Base-by-base conservation (phyloP, 2,797 vertebrate genomes). In the Octomys mimax region DNA sequence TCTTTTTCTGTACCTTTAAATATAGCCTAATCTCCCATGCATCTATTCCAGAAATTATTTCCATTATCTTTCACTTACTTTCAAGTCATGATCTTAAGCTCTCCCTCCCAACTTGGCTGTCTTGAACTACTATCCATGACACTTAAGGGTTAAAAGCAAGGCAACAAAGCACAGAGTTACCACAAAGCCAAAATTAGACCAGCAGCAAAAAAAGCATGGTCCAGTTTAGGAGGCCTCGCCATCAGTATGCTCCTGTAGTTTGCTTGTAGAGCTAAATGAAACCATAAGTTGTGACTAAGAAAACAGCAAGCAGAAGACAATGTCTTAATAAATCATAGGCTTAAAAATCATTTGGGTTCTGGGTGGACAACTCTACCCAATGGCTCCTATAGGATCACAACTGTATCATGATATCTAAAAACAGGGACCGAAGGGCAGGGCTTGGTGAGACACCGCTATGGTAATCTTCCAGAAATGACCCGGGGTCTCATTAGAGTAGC, bases 61-160 rank as follows among this genome's bases (percentile, higher is more conserved):
- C 80, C 64, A 18, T 2, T 80, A 91, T 95, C 77, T 91, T 12
- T 89, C 68, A 92, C 80, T 75, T 79, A 71, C 91, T 94, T 68
- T 88, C 33, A 82, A 83, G 24, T 75, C 21, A 92, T 21, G 3
- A 75, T 84, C 16, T 28, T 73, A 73, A 62, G 24, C 26, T 21
- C 1, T 33, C 49, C n/a, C 14, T 11, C 5, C 9, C 39, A 5
- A 4, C 21, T 19, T 12, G 19, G 13, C n/a, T 82, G 71, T 87
- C 11, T 84, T 88, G 39, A 87, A 85, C 16, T 62, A 70, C 3
- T 59, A 36, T 79, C 70, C 89, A 33, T 73, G 73, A 54, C 10
- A 73, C 46, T 82, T 94, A 68, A 42, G 14, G 14, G 86, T 89
- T 95, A 31, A 80, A 93, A 73, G 6, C 46, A 91, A 95, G 31